Conservation (phyloP, 2,113 vertebrate genomes). For the Pelecanoides urinatrix region DNA sequence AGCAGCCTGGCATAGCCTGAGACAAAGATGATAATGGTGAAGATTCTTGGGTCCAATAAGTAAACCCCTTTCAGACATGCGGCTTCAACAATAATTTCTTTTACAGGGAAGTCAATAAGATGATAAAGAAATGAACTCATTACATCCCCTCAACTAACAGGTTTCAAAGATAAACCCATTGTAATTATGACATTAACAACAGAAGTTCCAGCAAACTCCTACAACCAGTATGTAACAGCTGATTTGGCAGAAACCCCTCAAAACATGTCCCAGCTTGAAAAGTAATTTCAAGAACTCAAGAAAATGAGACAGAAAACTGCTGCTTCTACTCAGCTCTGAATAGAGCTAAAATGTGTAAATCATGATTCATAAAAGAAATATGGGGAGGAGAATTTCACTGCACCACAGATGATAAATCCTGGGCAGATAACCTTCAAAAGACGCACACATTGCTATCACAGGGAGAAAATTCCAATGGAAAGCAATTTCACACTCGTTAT, state of each 20-base stretch:
- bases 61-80: neutral
- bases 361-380: conserved; percentile 25
- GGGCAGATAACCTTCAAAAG: conserved; percentile 26
- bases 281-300: neutral
- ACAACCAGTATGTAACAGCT: neutral
- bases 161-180: neutral
- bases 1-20: neutral
- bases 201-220: neutral
- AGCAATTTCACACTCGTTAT: conserved; percentile 16
- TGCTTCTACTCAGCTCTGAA: conserved; percentile 1
- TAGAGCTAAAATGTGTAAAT: conserved; percentile 26
- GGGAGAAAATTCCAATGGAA: conserved; percentile 26
- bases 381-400: neutral
- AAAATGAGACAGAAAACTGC: neutral
- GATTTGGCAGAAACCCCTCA: neutral
- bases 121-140: neutral
- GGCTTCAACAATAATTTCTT: neutral
- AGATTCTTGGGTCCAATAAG: neutral
- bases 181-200: neutral
- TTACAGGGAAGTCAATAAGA: neutral
- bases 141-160: neutral
- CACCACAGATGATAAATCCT: neutral
- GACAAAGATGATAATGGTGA: neutral
- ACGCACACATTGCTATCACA: neutral
- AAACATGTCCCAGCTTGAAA: neutral